Evolutionary conservation across 2,888 invertebrate genomes (phyloP).

Genomic region (Andrena hattorfiana): DNA sequence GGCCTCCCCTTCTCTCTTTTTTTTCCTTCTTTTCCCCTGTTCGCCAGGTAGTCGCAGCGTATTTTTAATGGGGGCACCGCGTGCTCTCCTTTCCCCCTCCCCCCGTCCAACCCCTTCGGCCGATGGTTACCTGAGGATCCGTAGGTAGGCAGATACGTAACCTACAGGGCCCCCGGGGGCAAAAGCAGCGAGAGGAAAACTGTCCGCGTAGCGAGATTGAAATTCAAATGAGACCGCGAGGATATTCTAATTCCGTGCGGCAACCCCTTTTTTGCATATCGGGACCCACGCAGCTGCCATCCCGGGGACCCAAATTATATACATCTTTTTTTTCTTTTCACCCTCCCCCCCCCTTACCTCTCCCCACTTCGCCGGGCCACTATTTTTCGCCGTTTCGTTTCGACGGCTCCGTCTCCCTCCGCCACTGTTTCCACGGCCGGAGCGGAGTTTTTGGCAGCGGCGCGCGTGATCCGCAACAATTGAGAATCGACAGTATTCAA

Average conservation of each 20-base stretch:
- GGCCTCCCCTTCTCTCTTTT: constrained; percentile 20
- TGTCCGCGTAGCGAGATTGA: constrained; percentile 79
- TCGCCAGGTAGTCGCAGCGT: constrained; percentile 72
- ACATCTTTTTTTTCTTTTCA: constrained; percentile 64
- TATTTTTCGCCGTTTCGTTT: constrained; percentile 46
- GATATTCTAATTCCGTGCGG: constrained; percentile 84
- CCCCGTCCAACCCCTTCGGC: constrained; percentile 71
- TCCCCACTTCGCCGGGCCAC: constrained; percentile 20
- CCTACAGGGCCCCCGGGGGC: constrained; percentile 59
- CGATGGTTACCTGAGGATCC: constrained; percentile 75
- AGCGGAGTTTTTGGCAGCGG: constrained; percentile 46
- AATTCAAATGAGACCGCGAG: constrained; percentile 86
- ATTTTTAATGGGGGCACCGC: constrained; percentile 77
- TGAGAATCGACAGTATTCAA: constrained; percentile 80
- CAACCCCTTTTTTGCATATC: constrained; percentile 84
- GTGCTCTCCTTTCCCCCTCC: constrained; percentile 63
- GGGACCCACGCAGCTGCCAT: constrained; percentile 84
- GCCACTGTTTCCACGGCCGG: neutral
- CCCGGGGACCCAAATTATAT: constrained; percentile 80
- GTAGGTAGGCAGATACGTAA: constrained; percentile 71
- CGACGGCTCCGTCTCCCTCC: neutral
- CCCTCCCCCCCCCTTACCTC: constrained; percentile 61
- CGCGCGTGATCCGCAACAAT: constrained; percentile 78
- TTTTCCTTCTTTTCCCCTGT: constrained; percentile 5
- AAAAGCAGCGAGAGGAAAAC: constrained; percentile 69